phyloP scores from a whole-genome alignment of 1,140 invertebrate genomes.

The Cydia amplana region DNA sequence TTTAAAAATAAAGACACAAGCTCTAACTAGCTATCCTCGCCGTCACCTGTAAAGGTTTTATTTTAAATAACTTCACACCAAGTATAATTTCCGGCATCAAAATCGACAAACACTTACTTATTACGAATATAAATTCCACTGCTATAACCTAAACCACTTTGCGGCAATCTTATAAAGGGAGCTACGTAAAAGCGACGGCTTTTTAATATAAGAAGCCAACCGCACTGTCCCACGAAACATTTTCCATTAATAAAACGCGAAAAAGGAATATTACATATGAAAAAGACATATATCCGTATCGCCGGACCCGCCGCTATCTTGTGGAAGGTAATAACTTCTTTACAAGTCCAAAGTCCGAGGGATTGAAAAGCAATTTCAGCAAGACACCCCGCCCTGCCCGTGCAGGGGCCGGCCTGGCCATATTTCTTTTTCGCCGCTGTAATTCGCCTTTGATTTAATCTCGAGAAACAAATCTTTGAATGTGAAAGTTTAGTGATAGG shows the following conservation, averaged over 20 bases:
- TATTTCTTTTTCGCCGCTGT: conserved; percentile 79
- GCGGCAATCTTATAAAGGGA: conserved; percentile 69
- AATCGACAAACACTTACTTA: conserved; percentile 7
- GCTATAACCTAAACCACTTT: conserved; percentile 59
- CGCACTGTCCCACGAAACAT: conserved; percentile 76
- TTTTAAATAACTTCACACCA: neutral
- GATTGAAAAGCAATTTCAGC: conserved; percentile 81
- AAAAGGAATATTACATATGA: conserved; percentile 80
- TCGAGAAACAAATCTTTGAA: conserved; percentile 80
- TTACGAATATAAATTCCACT: conserved; percentile 32
- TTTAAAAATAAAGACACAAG: neutral
- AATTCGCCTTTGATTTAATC: conserved; percentile 80
- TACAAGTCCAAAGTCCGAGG: conserved; percentile 82
- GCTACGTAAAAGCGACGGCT: conserved; percentile 62
- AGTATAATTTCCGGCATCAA: neutral
- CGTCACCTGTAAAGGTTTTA: neutral
- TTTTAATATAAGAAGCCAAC: conserved; percentile 72
- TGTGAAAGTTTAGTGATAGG: conserved; percentile 77
- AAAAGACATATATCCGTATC: conserved; percentile 80
- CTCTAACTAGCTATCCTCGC: neutral
- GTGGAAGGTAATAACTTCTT: conserved; percentile 81
- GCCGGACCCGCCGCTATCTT: conserved; percentile 77
- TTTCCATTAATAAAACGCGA: conserved; percentile 80
- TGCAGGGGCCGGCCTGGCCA: conserved; percentile 69
- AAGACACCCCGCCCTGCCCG: conserved; percentile 72